Evolutionary conservation across 2,797 vertebrate genomes (phyloP).

Genomic region (Lithobates sylvaticus): DNA sequence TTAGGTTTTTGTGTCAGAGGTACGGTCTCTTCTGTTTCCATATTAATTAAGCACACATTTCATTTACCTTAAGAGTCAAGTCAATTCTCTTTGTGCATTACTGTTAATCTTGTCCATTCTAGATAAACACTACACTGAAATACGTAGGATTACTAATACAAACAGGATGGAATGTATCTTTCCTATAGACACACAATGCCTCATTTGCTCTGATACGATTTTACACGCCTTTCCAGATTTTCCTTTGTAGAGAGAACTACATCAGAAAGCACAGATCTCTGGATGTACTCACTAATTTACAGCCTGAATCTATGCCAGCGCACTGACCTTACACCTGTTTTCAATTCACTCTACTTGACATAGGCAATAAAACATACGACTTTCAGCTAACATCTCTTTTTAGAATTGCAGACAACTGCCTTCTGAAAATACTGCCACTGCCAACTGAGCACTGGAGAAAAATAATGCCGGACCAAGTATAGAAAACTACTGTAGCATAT

Average conservation of each 20-base stretch:
- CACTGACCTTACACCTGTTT: slow-evolving; percentile 49
- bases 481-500: background rate
- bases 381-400: slow-evolving; percentile 39
- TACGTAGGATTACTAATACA: slow-evolving; percentile 3
- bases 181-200: slow-evolving; percentile 17
- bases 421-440: slow-evolving; percentile 6
- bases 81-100: background rate
- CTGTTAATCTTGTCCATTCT: background rate
- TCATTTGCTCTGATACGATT: slow-evolving; percentile 32
- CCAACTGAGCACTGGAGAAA: background rate
- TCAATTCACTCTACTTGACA: slow-evolving; percentile 41
- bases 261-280: slow-evolving; percentile 19
- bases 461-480: background rate
- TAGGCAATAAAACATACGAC: slow-evolving; percentile 45
- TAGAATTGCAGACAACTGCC: slow-evolving; percentile 24
- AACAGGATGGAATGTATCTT: background rate
- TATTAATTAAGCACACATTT: background rate
- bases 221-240: slow-evolving; percentile 27
- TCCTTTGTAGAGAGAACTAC: slow-evolving; percentile 13
- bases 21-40: background rate
- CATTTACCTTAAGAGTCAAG: no score
- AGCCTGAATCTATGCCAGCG: slow-evolving; percentile 41
- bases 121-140: slow-evolving; percentile 2
- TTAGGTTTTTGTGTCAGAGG: no score
- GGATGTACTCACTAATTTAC: slow-evolving; percentile 32